Base-by-base conservation (phyloP, 2,797 vertebrate genomes). In the Natrix natrix region DNA sequence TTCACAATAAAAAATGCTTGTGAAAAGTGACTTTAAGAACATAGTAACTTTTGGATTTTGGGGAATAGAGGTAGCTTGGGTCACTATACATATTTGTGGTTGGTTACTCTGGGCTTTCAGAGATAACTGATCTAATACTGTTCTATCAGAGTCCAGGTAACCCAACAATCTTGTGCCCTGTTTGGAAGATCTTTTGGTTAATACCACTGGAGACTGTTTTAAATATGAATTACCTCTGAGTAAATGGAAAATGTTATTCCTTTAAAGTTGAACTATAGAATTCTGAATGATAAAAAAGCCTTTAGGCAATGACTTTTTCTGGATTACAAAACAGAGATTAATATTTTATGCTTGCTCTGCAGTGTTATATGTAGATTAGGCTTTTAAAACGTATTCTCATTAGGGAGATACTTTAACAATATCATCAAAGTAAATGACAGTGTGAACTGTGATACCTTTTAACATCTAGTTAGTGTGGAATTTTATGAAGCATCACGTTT, bases 311-410 rank as follows among this genome's bases (percentile, higher is more conserved):
- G 63, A 37, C 89, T 87, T 78, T 22, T n/a, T 91, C 0, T 52
- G 78, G 10, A 83, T 24, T n/a, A 54, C 28, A 78, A 94, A 94
- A 74, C 37, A 93, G 56, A 94, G 13, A 88, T 63, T 66, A 83
- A 88, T 83, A 5, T 95, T 94, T 91, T 91, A 93, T 87, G 0
- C 14, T 94, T 92, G 32, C 13, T 92, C 22, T 94, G 59, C 89
- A 90, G 93, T 91, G 2, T 59, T 92, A 66, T 91, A 1, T 87
- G 37, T 7, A 61, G 37, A 93, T 78, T 20, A 91, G 86, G 94
- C 86, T 88, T 91, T 54, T 90, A 94, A 3, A 5, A 94, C 78
- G 0, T 63, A 26, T 66, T 5, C 4, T 6, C 93, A 48, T 93
- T 93, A 93, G 8, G 13, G 83, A 20, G 8, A 59, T 20, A 11